A percentile compares a stretch with the other conserved stretches of the same genome.
Evolutionary conservation across 1,140 invertebrate species (phyloP).

Genomic region (Heliconius himera): DNA sequence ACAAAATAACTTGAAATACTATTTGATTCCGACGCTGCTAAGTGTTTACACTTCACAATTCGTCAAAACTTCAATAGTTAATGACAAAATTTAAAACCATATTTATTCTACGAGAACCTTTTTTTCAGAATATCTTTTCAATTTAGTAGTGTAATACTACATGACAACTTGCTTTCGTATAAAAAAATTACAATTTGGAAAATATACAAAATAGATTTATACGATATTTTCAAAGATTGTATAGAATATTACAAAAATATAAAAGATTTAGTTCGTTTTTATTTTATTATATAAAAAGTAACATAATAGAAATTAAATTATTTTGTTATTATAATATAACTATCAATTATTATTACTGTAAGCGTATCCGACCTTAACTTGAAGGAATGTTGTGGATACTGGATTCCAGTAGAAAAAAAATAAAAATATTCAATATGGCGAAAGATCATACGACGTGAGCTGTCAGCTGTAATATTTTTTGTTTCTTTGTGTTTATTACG

Average conservation of each 20-base stretch:
- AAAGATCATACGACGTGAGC: slow-evolving; percentile 71
- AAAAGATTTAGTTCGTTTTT: too few species aligned
- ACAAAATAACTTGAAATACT: not conserved
- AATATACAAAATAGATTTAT: not conserved
- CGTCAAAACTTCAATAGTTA: not conserved
- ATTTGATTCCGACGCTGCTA: not conserved
- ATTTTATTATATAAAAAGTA: too few species aligned
- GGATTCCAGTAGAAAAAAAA: slow-evolving; percentile 38
- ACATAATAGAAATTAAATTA: not conserved
- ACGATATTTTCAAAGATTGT: not conserved
- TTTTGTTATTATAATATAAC: not conserved
- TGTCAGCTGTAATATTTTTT: slow-evolving; percentile 75
- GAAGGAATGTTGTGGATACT: slow-evolving; percentile 26
- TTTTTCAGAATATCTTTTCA: not conserved
- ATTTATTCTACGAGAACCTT: not conserved
- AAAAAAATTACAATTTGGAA: not conserved
- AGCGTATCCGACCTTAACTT: slow-evolving; percentile 11
- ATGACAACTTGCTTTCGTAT: slow-evolving; percentile 19
- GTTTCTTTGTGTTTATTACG: slow-evolving; percentile 78
- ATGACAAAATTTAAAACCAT: not conserved
- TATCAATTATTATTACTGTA: not conserved
- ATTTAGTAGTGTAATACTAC: slow-evolving; percentile 16
- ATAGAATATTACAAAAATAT: not conserved
- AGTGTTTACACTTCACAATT: not conserved
- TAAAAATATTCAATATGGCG: slow-evolving; percentile 73